Percentiles rank a stretch among this genome's conserved stretches.
phyloP scores from a whole-genome alignment of 1,140 invertebrate genomes.

The Ephestia elutella region DNA sequence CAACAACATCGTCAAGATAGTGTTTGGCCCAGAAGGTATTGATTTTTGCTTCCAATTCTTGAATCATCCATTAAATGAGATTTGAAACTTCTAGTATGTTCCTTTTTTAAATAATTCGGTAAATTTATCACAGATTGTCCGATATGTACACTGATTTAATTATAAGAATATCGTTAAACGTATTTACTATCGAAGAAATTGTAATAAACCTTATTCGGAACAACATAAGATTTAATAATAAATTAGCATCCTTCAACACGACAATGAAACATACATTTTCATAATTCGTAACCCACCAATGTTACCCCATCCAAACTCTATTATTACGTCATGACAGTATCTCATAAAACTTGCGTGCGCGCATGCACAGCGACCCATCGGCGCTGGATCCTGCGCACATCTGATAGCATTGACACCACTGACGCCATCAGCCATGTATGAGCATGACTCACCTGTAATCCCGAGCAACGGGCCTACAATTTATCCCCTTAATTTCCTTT shows the following conservation, averaged over 20 bases:
- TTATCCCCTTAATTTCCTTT: constrained; percentile 45
- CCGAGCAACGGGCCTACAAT: constrained; percentile 26
- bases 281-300: too few species aligned
- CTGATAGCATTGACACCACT: not conserved
- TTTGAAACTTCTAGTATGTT: not conserved
- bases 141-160: too few species aligned
- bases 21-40: not conserved
- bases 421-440: constrained; percentile 9
- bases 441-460: constrained; percentile 39
- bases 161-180: too few species aligned
- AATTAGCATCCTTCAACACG: too few species aligned
- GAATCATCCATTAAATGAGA: not conserved
- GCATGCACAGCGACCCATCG: not conserved
- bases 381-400: not conserved
- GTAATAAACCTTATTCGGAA: too few species aligned
- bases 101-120: not conserved
- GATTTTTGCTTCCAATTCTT: not conserved
- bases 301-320: not conserved
- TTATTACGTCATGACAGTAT: not conserved
- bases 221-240: too few species aligned
- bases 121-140: not conserved
- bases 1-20: too few species aligned
- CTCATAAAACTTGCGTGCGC: not conserved
- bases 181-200: too few species aligned
- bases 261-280: too few species aligned